Base-by-base conservation (phyloP, 2,113 vertebrate genomes). In the Mionectes macconnelli region DNA sequence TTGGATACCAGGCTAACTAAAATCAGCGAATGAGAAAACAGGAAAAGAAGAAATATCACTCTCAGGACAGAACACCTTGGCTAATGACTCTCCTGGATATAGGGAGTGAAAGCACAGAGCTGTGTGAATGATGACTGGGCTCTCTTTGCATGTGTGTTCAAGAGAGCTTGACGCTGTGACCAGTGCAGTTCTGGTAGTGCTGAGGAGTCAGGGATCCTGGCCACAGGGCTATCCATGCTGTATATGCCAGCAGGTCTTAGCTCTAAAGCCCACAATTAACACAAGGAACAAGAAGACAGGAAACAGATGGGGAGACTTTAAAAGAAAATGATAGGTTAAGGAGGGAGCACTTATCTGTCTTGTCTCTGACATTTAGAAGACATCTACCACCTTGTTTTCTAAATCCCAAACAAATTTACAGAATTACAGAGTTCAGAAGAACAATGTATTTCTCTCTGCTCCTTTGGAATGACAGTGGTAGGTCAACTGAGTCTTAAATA, bases 241-340 rank as follows among this genome's bases (percentile, higher is more conserved):
- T 20, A 35, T 17, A 37, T 2, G 4, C n/a, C 83, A 90, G 68
- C 40, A 88, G 7, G 17, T 14, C 33, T 83, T 50, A 76, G 57
- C 67, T 73, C 55, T 53, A 21, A 50, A 45, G 22, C 44, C 35
- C 67, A 80, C 42, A 60, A 4, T 30, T 25, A 80, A 57, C n/a
- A 52, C 6, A 60, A 72, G 53, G 80, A 85, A 85, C 23, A 47
- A 90, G 45, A 50, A 89, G 55, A 69, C 35, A 70, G 39, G n/a
- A 80, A 92, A 66, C 20, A 80, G 66, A 62, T 1, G 7, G 50
- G 3, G 3, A 86, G 13, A 55, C 28, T 64, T 87, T 44, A 39
- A 81, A 69, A 88, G 53, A 69, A 94, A 93, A 90, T 63, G 13
- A 10, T 50, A 80, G 78, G 42, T 77, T 94, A 82, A 90, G 70